Evolutionary conservation across 2,113 vertebrate genomes (phyloP).

Genomic region (Parus major): DNA sequence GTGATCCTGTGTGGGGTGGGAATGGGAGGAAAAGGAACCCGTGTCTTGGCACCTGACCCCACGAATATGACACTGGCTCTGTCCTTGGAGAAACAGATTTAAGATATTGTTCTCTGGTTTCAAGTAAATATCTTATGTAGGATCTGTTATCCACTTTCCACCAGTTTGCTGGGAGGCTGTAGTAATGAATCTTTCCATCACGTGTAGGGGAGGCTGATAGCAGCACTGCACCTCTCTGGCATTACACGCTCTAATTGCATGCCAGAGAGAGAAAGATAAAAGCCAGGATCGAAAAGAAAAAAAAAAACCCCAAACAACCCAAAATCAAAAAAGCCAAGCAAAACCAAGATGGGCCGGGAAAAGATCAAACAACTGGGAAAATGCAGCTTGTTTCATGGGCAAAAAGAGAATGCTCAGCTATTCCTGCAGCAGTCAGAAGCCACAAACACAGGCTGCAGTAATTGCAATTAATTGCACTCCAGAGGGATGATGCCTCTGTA

Average conservation of each 20-base stretch:
- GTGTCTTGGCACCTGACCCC: background rate
- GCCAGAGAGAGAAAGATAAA: background rate
- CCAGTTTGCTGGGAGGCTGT: background rate
- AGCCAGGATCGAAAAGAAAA: background rate
- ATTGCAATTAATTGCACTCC: background rate
- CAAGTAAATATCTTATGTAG: background rate
- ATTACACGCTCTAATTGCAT: background rate
- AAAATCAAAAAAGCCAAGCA: background rate
- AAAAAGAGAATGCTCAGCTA: background rate
- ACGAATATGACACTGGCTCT: background rate
- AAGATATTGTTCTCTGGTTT: background rate
- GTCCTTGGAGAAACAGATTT: background rate
- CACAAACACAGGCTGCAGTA: background rate
- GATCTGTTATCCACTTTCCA: background rate
- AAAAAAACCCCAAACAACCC: background rate
- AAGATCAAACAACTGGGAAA: background rate
- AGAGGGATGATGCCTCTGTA: background rate
- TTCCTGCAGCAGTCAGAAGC: background rate
- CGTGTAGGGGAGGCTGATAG: background rate
- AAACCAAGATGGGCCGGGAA: rapidly evolving
- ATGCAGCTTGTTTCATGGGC: background rate
- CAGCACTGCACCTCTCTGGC: background rate
- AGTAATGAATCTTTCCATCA: background rate
- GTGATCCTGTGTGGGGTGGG: background rate
- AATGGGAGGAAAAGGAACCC: background rate